Conservation (phyloP, 2,888 invertebrate species). For the Cephus pulcher region DNA sequence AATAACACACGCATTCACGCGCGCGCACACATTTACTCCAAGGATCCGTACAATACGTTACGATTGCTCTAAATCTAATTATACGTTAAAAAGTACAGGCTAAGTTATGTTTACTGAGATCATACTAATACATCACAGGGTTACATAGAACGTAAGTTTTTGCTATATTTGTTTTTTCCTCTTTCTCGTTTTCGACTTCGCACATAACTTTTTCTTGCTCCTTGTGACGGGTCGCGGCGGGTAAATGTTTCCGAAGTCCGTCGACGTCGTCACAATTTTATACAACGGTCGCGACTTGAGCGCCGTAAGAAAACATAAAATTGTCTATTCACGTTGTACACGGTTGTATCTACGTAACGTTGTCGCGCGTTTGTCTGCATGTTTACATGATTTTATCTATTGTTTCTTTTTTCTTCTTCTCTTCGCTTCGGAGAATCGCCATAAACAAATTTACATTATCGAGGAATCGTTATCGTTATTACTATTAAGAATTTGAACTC, state of each 20-base stretch:
- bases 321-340: not conserved
- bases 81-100: slow-evolving; percentile 57
- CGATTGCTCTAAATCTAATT: slow-evolving; percentile 39
- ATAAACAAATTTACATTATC: not conserved
- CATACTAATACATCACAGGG: slow-evolving; percentile 68
- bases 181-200: not conserved
- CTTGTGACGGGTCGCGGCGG: slow-evolving; percentile 10
- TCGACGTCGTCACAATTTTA: not conserved
- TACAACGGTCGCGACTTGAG: not conserved
- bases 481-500: not conserved
- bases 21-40: slow-evolving; percentile 13
- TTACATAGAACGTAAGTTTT: slow-evolving; percentile 63
- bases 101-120: slow-evolving; percentile 66
- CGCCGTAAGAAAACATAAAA: not conserved
- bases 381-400: not conserved
- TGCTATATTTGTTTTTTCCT: not conserved
- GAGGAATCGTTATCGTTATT: not conserved
- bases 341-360: not conserved
- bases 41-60: slow-evolving; percentile 10
- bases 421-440: not conserved
- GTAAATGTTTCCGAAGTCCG: not conserved
- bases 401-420: not conserved
- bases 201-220: slow-evolving; percentile 30
- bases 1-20: slow-evolving; percentile 14
- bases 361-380: not conserved